Evolutionary conservation across 2,888 invertebrate species (phyloP).

Genomic region (Xylota sylvarum): DNA sequence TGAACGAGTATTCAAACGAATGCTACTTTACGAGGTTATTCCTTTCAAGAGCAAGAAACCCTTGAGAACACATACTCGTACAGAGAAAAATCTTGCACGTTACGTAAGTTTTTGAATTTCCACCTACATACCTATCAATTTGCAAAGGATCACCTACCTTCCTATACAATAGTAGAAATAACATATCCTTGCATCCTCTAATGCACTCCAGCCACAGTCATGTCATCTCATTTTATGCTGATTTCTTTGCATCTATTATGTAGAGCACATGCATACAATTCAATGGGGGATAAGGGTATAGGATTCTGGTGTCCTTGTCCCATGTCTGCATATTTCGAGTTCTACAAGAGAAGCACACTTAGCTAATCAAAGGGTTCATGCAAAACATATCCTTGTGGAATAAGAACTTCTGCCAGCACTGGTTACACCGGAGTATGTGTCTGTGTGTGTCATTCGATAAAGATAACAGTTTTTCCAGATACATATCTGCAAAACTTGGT

Average conservation of each 20-base stretch:
- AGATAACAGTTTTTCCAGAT: slow-evolving; percentile 22
- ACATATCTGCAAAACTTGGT: slow-evolving; percentile 19
- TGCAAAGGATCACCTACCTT: too few species aligned
- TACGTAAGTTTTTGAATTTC: too few species aligned
- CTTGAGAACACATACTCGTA: too few species aligned
- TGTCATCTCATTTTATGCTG: slow-evolving; percentile 62
- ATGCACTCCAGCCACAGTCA: slow-evolving; percentile 18
- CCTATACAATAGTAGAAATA: too few species aligned
- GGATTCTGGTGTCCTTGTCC: slow-evolving; percentile 39
- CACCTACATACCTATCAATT: too few species aligned
- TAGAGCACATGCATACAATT: slow-evolving; percentile 17
- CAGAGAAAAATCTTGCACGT: too few species aligned
- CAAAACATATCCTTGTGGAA: slow-evolving; percentile 33
- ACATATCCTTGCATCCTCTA: background rate
- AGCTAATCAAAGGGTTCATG: slow-evolving; percentile 56
- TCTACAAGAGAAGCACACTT: slow-evolving; percentile 50
- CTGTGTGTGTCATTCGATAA: background rate
- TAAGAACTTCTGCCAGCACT: slow-evolving; percentile 49
- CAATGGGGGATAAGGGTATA: slow-evolving; percentile 24
- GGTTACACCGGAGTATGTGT: slow-evolving; percentile 35
- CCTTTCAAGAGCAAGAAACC: too few species aligned
- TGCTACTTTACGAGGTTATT: too few species aligned
- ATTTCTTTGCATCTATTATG: slow-evolving; percentile 41
- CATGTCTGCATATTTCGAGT: slow-evolving; percentile 37
- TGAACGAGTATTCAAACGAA: too few species aligned